phyloP scores from a whole-genome alignment of 2,113 vertebrate genomes.

The Cyprinus carpio region DNA sequence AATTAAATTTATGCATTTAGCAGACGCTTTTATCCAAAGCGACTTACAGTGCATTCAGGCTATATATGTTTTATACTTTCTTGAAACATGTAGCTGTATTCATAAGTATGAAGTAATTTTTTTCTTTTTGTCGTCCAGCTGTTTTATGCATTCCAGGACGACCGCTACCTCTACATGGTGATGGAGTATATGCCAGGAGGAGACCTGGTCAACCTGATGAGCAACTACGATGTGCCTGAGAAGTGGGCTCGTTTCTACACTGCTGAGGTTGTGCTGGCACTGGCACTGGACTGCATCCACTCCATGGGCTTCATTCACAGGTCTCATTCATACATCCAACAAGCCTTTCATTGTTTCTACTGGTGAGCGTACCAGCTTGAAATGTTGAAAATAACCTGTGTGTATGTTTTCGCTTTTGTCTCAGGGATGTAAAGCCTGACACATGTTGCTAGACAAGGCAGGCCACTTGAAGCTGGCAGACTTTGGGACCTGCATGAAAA shows the following conservation, averaged over 20 bases:
- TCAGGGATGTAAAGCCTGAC: slow-evolving; percentile 97
- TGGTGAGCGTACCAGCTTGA: neutral
- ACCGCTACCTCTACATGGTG: slow-evolving; percentile 99
- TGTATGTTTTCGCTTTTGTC: neutral
- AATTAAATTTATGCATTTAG: too few species aligned
- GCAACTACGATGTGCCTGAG: slow-evolving; percentile 97
- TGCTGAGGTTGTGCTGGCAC: slow-evolving; percentile 95
- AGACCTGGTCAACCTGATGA: slow-evolving; percentile 98
- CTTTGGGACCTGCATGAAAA: slow-evolving; percentile 99
- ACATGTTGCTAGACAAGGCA: slow-evolving; percentile 97
- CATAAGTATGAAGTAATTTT: neutral
- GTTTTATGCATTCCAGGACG: slow-evolving; percentile 98
- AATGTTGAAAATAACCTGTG: neutral
- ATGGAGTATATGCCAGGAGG: slow-evolving; percentile 99
- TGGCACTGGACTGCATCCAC: slow-evolving; percentile 96
- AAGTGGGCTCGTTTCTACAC: slow-evolving; percentile 99
- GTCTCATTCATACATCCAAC: slow-evolving; percentile 64
- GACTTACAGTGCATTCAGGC: too few species aligned
- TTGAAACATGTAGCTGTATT: neutral
- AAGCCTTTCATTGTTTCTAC: too few species aligned
- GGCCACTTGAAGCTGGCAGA: slow-evolving; percentile 98
- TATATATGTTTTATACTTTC: neutral
- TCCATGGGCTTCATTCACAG: slow-evolving; percentile 99
- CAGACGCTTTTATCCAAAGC: too few species aligned
- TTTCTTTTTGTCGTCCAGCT: slow-evolving; percentile 72